A percentile compares a stretch with the other conserved stretches of the same genome.
phyloP scores from a whole-genome alignment of 2,797 vertebrate genomes.

The Tenualosa ilisha region DNA sequence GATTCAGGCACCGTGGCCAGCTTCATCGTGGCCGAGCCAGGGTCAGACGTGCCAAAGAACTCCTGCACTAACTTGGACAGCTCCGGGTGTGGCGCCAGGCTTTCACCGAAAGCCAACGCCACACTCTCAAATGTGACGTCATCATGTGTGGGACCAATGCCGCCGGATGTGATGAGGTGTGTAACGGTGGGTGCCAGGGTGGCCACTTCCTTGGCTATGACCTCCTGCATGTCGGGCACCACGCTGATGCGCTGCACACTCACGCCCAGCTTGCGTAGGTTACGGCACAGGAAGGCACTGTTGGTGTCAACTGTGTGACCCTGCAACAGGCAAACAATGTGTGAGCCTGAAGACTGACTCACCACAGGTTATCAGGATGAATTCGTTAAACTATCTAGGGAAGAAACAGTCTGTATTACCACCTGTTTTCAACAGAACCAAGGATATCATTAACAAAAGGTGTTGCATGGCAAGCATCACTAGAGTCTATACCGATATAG shows the following conservation, averaged over 20 bases:
- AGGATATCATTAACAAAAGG: no score
- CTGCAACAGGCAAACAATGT: conserved; percentile 61
- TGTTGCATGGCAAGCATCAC: no score
- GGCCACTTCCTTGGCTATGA: conserved; percentile 84
- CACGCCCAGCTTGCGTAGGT: conserved; percentile 85
- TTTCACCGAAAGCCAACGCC: conserved; percentile 86
- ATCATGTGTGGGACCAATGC: conserved; percentile 94
- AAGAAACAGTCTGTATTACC: no score
- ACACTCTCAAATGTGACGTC: conserved; percentile 93
- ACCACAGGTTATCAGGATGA: neutral
- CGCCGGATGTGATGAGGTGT: conserved; percentile 89
- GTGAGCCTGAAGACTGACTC: neutral
- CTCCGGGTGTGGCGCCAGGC: conserved; percentile 79
- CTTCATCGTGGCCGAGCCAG: conserved; percentile 80
- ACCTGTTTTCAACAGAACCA: no score
- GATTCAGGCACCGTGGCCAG: conserved; percentile 83
- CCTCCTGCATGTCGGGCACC: conserved; percentile 82
- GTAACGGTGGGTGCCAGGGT: conserved; percentile 80
- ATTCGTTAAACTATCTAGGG: no score
- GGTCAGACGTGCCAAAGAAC: conserved; percentile 72
- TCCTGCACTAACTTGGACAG: conserved; percentile 74
- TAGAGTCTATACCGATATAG: no score
- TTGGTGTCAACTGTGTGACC: conserved; percentile 94
- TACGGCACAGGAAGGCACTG: conserved; percentile 85
- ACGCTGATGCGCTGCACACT: conserved; percentile 84